Conservation (phyloP, 2,797 vertebrate species). For the Gymnocypris eckloni region DNA sequence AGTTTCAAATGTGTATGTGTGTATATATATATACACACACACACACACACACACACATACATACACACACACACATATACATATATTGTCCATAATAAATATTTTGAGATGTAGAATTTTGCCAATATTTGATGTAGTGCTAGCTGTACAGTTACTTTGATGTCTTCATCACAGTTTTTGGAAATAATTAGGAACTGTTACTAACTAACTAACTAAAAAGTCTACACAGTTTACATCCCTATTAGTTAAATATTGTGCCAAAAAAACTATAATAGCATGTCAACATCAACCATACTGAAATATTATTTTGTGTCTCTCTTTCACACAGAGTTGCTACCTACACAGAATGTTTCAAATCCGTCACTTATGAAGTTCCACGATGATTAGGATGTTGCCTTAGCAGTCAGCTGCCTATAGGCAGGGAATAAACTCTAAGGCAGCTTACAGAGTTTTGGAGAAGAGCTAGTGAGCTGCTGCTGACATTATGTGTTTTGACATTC, state of each 20-base stretch:
- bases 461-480: slow-evolving; percentile 12
- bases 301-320: not conserved
- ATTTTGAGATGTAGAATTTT: not conserved
- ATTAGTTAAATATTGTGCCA: not conserved
- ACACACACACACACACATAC: no score
- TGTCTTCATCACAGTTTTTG: not conserved
- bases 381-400: not conserved
- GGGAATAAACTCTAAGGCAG: not conserved
- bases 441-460: not conserved
- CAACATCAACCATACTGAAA: not conserved
- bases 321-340: not conserved
- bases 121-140: not conserved
- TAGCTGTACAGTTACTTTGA: not conserved
- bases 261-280: not conserved
- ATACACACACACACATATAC: no score
- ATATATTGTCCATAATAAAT: no score
- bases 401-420: not conserved
- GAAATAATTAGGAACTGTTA: not conserved
- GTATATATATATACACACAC: no score
- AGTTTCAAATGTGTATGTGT: not conserved
- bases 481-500: slow-evolving; percentile 24
- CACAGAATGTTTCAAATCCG: not conserved
- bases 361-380: not conserved
- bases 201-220: no score
- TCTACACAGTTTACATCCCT: not conserved